A percentile compares a stretch with the other conserved stretches of the same genome.
phyloP scores from a whole-genome alignment of 92 coral and sea anemone species.

The Micromussa lordhowensis region DNA sequence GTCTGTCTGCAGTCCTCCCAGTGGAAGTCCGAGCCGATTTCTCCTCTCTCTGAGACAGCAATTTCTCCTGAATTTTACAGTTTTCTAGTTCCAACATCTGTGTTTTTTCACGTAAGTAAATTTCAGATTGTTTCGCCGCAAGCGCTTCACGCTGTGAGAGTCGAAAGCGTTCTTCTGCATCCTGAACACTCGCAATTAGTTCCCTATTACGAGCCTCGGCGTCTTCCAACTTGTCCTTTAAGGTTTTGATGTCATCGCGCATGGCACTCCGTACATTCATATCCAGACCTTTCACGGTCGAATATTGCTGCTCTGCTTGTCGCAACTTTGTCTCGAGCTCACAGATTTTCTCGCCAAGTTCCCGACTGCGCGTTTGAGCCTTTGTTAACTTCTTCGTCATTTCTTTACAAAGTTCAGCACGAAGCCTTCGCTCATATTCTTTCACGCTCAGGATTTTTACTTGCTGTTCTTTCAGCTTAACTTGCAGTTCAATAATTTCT shows the following conservation, averaged over 20 bases:
- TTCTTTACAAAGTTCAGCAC: conserved; percentile 75
- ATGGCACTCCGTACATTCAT: conserved; percentile 28
- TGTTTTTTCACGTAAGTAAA: conserved; percentile 52
- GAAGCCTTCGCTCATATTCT: conserved; percentile 74
- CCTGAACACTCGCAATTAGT: conserved; percentile 65
- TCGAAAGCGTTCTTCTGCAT: conserved; percentile 60
- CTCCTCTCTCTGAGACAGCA: conserved; percentile 5
- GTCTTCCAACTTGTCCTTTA: conserved; percentile 33
- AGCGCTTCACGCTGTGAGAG: conserved; percentile 59
- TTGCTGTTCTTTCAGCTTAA: conserved; percentile 51
- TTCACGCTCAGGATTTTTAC: conserved; percentile 59
- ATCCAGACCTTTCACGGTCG: conserved; percentile 51
- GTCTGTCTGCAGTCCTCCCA: conserved; percentile 45
- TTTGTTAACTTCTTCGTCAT: conserved; percentile 64
- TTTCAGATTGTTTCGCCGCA: conserved; percentile 66
- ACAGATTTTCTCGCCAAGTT: conserved; percentile 72
- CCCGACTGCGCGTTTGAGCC: conserved; percentile 66
- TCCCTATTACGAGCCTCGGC: conserved; percentile 63
- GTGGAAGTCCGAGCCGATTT: conserved; percentile 25
- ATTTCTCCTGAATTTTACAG: conserved; percentile 18
- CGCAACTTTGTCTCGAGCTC: conserved; percentile 68
- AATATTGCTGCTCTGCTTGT: conserved; percentile 62
- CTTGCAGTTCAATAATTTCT: conserved; percentile 59
- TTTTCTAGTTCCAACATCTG: conserved; percentile 63
- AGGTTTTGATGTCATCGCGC: conserved; percentile 30